phyloP scores from a whole-genome alignment of 2,888 invertebrate genomes.

The Mesoligia furuncula region DNA sequence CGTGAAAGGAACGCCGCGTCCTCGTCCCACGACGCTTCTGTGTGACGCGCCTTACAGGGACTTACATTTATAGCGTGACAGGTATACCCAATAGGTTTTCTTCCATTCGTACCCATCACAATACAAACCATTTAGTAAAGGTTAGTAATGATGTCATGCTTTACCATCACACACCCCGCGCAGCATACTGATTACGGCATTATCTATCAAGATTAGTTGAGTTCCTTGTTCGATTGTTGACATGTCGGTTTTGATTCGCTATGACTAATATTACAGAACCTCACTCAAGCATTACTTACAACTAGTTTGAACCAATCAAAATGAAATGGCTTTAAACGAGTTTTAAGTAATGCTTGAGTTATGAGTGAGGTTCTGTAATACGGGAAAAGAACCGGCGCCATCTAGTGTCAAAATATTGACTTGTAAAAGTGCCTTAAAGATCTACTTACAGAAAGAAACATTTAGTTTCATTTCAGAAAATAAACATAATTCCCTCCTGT shows the following conservation, averaged over 20 bases:
- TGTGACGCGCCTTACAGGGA: not conserved
- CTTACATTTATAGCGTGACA: not conserved
- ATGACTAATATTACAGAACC: not conserved
- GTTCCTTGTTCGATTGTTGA: not conserved
- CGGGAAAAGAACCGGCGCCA: not conserved
- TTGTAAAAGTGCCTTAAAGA: not conserved
- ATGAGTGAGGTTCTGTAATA: no score
- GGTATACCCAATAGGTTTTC: not conserved
- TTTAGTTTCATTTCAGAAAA: not conserved
- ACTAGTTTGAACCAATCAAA: no score
- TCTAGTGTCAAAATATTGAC: not conserved
- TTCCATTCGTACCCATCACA: not conserved
- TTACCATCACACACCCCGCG: not conserved
- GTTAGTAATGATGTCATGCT: slow-evolving; percentile 42
- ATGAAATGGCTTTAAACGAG: no score
- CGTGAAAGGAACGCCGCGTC: not conserved
- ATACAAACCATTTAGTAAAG: not conserved
- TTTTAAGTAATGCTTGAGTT: no score
- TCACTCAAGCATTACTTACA: no score
- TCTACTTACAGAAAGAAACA: no score
- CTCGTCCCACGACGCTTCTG: not conserved
- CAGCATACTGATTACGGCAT: slow-evolving; percentile 38
- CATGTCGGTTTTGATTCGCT: not conserved
- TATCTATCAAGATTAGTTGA: slow-evolving; percentile 27
- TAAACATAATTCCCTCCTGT: not conserved